phyloP scores from a whole-genome alignment of 2,888 invertebrate genomes.

The Drosophila anomelani region DNA sequence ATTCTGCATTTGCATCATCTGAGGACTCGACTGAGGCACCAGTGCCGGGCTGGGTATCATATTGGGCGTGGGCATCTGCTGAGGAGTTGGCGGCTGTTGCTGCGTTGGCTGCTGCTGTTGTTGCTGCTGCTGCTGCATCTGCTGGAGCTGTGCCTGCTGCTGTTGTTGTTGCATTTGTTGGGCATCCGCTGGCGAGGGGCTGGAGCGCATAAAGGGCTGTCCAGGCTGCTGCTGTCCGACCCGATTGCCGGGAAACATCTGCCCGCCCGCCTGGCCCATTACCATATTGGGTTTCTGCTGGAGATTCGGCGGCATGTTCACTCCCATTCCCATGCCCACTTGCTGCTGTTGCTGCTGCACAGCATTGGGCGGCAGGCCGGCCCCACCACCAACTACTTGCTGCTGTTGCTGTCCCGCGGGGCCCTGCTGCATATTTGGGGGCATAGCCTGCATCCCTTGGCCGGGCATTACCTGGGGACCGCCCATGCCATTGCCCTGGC shows the following conservation, averaged over 20 bases:
- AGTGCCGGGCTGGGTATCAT: conserved; percentile 90
- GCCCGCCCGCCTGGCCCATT: conserved; percentile 83
- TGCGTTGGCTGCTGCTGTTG: conserved; percentile 78
- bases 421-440: conserved; percentile 85
- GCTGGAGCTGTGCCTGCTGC: conserved; percentile 82
- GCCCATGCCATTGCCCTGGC: conserved; percentile 85
- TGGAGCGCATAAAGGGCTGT: conserved; percentile 92
- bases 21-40: conserved; percentile 89
- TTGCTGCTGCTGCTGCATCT: conserved; percentile 75
- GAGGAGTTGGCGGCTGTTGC: conserved; percentile 82
- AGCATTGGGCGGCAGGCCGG: conserved; percentile 74
- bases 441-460: conserved; percentile 82
- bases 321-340: conserved; percentile 72
- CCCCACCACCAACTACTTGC: conserved; percentile 59
- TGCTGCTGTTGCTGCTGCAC: conserved; percentile 60
- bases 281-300: conserved; percentile 82
- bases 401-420: conserved; percentile 71
- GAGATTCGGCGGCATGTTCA: conserved; percentile 82
- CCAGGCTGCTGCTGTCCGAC: conserved; percentile 85
- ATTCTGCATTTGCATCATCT: conserved; percentile 86
- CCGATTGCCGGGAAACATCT: conserved; percentile 86
- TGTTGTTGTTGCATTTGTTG: conserved; percentile 80
- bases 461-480: conserved; percentile 69
- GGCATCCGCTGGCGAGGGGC: conserved; percentile 84
- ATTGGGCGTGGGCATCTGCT: conserved; percentile 85